Evolutionary conservation across 2,888 invertebrate species (phyloP).

Genomic region (Acheta domesticus): DNA sequence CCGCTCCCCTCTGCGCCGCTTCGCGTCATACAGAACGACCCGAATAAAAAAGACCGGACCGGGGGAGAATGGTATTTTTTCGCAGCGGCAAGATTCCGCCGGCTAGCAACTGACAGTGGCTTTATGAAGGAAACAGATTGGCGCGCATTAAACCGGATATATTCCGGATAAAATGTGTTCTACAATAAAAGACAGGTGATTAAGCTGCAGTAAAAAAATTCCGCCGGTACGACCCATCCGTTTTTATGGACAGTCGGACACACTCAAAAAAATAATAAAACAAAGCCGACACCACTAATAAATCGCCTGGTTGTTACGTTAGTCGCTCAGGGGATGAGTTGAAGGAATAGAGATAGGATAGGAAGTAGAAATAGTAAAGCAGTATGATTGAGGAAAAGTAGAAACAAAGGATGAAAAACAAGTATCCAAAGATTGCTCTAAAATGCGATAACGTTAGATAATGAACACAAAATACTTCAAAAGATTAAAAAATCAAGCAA

Average conservation of each 20-base stretch:
- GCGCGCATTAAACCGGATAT: neutral
- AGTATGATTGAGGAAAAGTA: too few relatives aligned
- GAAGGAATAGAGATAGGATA: neutral
- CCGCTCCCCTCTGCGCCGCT: neutral
- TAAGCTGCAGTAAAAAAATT: constrained; percentile 6
- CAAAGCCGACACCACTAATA: neutral
- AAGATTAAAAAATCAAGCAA: too few relatives aligned
- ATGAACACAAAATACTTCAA: too few relatives aligned
- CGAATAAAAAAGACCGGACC: neutral
- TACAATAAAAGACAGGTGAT: constrained; percentile 18
- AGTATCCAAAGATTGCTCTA: too few relatives aligned
- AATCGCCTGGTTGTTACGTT: constrained; percentile 9
- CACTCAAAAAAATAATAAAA: neutral
- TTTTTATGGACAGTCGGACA: constrained; percentile 9
- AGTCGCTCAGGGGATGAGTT: neutral
- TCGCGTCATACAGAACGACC: neutral
- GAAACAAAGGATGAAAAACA: too few relatives aligned
- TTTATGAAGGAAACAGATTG: constrained; percentile 18
- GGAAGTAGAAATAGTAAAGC: too few relatives aligned
- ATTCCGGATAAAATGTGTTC: constrained; percentile 18
- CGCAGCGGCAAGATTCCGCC: neutral
- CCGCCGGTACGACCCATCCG: neutral
- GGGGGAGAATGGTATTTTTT: neutral
- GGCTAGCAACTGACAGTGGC: neutral
- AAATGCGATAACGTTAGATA: too few relatives aligned